These are phyloP conservation scores for Catostylus mosaicus DNA, from an alignment of 30 jellyfish, hydroid and myxozoan species.

Conservation along the genomic window DNA sequence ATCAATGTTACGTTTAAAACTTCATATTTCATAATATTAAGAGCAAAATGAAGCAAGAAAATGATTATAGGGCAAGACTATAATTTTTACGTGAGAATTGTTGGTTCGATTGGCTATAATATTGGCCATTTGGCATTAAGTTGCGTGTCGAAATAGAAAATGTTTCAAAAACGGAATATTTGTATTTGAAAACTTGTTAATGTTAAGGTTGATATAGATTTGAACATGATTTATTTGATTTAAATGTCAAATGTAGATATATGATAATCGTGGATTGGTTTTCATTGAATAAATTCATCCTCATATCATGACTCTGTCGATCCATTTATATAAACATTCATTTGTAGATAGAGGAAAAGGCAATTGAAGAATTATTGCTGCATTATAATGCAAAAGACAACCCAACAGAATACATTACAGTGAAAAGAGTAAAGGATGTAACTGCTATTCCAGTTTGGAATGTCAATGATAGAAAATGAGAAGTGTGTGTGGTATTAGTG, in stretches of 20 bases:
- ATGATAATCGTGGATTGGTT: no score
- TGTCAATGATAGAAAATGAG: not conserved
- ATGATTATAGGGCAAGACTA: no score
- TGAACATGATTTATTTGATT: not conserved
- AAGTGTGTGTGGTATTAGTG: no score
- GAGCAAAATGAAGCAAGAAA: no score
- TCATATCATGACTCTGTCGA: not conserved
- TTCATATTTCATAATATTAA: not conserved
- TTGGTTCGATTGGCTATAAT: not conserved
- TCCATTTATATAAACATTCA: not conserved
- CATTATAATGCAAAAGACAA: constrained; percentile 73
- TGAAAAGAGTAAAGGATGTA: constrained; percentile 32
- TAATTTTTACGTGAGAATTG: not conserved
- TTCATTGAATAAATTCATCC: not conserved
- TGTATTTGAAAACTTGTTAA: no score
- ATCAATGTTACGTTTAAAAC: not conserved
- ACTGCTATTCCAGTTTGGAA: constrained; percentile 70
- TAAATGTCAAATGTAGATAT: no score
- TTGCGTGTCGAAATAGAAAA: no score
- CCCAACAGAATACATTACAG: constrained; percentile 64
- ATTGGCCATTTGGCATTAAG: not conserved
- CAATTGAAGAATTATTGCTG: constrained; percentile 65
- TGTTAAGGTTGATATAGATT: not conserved
- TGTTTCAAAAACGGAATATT: no score
- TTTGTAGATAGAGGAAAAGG: constrained; percentile 75